Evolutionary conservation across 2,888 invertebrate species (phyloP), one percentile per base, ranked within the genome.

Genomic region (Drosophila ustulata): DNA sequence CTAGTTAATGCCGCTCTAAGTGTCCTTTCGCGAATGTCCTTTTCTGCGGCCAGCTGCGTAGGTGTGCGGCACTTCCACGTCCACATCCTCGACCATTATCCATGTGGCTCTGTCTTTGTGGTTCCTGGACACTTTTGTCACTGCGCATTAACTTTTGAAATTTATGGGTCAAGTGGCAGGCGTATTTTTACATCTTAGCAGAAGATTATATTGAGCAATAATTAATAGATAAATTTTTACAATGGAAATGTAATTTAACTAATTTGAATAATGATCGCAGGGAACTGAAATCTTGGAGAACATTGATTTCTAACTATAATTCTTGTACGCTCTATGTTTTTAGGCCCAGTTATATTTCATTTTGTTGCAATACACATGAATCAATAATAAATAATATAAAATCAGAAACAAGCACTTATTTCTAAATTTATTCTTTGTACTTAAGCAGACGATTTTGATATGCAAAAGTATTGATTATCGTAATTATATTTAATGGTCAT

Each of bases 101-200:
- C 56, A 28, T 70, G 66, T 58, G 69, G 66, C 53, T 53, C 41
- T 1, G 18, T 18, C 18, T 18, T 32, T 70, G 66, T 58, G 69
- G 66, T 57, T 53, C 41, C 11, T 32, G 28, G 49, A 11, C 52
- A 51, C 66, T 66, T 70, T 66, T 86, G 82, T 77, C 76, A 78
- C 70, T 71, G 76, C 51, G 83, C 83, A 89, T 90, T 90, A 89
- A 80, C 82, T 85, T 79, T 80, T 71, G 75, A 75, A 81, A 90
- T 90, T 90, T 90, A 90, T 90, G 75, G 85, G 56, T 76, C 80
- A 47, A 72, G 18, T 18, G 32, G 25, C 43, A 25, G 23, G 4
- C 30, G 52, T 70, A 55, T 56, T 80, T 73, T 63, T 58, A 50
- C 3, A n/a, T 28, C 30, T 30, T 18, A 18, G 37, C n/a, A 1